Conservation (phyloP, 2,888 invertebrate species). For the Scaptomyza polygonia region DNA sequence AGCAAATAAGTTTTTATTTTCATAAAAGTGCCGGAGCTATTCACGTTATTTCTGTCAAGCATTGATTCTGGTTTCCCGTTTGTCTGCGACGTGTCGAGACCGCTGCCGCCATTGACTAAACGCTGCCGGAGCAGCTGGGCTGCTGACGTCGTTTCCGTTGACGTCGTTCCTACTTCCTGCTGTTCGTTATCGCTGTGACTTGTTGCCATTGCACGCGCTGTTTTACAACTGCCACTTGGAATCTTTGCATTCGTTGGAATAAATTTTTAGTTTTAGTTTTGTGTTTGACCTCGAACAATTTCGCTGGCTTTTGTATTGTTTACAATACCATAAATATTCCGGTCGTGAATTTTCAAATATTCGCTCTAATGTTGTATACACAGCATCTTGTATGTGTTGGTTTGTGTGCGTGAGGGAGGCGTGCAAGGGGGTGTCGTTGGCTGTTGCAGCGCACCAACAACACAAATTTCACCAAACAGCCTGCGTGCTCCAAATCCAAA, state of each 20-base stretch:
- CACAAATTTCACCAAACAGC: slow-evolving; percentile 61
- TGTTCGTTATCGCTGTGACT: slow-evolving; percentile 51
- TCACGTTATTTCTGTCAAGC: slow-evolving; percentile 17
- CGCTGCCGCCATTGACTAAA: slow-evolving; percentile 48
- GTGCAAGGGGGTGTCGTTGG: slow-evolving; percentile 31
- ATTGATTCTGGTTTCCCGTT: slow-evolving; percentile 47
- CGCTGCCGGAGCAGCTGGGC: slow-evolving; percentile 42
- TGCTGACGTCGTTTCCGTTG: slow-evolving; percentile 5
- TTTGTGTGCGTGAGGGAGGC: slow-evolving; percentile 9
- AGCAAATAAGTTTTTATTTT: slow-evolving; percentile 94
- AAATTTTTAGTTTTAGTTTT: slow-evolving; percentile 14
- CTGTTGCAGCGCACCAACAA: slow-evolving; percentile 45
- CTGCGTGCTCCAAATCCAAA: slow-evolving; percentile 58
- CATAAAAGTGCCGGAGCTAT: slow-evolving; percentile 87
- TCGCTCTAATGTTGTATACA: slow-evolving; percentile 73
- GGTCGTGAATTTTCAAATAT: slow-evolving; percentile 45
- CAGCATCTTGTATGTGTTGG: slow-evolving; percentile 61
- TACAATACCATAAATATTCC: slow-evolving; percentile 71
- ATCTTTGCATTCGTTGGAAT: slow-evolving; percentile 46
- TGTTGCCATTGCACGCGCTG: slow-evolving; percentile 66
- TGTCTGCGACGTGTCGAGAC: slow-evolving; percentile 27
- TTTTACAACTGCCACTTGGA: slow-evolving; percentile 36
- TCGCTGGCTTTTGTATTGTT: slow-evolving; percentile 57
- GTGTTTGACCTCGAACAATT: slow-evolving; percentile 47
- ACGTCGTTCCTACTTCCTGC: slow-evolving; percentile 31